Evolutionary conservation across 2,888 invertebrate species (phyloP).

Genomic region (Eristalis intricaria): DNA sequence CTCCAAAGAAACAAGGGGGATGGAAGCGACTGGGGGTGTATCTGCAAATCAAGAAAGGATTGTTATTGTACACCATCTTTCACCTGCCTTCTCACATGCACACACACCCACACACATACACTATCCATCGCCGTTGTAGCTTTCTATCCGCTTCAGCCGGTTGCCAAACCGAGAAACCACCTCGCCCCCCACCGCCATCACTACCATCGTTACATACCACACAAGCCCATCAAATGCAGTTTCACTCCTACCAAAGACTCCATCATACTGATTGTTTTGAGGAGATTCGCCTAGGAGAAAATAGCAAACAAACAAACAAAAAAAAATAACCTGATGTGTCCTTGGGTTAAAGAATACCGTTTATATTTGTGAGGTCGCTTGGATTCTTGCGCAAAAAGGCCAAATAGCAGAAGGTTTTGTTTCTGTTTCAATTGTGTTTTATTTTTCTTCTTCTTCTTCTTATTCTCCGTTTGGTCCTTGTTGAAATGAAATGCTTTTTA

Average conservation of each 20-base stretch:
- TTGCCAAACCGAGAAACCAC: constrained; percentile 67
- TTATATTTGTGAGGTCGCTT: constrained; percentile 71
- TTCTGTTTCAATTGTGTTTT: constrained; percentile 56
- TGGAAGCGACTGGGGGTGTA: not conserved
- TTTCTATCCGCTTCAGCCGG: constrained; percentile 39
- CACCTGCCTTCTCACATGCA: constrained; percentile 18
- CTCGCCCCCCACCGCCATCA: constrained; percentile 27
- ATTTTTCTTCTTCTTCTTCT: constrained; percentile 13
- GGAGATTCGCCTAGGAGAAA: constrained; percentile 62
- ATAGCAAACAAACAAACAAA: constrained; percentile 11
- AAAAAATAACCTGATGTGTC: constrained; percentile 42
- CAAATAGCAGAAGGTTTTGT: constrained; percentile 65
- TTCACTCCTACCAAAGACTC: constrained; percentile 60
- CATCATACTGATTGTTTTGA: constrained; percentile 68
- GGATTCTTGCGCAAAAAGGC: constrained; percentile 67
- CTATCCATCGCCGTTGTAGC: constrained; percentile 10
- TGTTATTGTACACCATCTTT: constrained; percentile 44
- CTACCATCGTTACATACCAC: constrained; percentile 53
- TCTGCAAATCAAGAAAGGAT: constrained; percentile 53
- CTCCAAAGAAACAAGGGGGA: not conserved
- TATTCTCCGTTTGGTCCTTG: constrained; percentile 7
- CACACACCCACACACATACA: constrained; percentile 6
- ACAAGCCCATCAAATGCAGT: constrained; percentile 58
- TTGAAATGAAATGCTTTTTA: constrained; percentile 52
- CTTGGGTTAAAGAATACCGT: constrained; percentile 67